These are phyloP conservation scores for Drosophila anceps DNA, from an alignment of 2,888 invertebrate species.

Conservation along the genomic window DNA sequence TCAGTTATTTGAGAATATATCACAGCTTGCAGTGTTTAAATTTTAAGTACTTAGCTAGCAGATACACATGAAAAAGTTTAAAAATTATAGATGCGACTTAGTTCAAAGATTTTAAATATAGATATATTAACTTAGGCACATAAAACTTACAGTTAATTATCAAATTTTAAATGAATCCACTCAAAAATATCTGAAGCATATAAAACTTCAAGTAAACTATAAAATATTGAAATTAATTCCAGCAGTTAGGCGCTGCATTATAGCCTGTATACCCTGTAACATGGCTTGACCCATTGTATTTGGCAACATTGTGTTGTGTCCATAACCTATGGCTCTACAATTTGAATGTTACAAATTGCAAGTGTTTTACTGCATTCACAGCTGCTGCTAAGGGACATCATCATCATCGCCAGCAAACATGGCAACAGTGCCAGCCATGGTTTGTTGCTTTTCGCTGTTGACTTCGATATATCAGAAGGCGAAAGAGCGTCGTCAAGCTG, in stretches of 20 bases:
- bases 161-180: not conserved
- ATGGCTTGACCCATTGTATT: not conserved
- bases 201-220: not conserved
- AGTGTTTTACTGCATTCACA: conserved; percentile 67
- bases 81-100: too few relatives aligned
- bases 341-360: conserved; percentile 53
- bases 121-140: not conserved
- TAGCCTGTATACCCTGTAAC: not conserved
- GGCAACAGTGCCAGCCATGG: conserved; percentile 9
- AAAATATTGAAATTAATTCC: not conserved
- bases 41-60: too few relatives aligned
- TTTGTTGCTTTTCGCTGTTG: conserved; percentile 33
- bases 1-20: too few relatives aligned
- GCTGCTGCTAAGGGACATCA: conserved; percentile 49
- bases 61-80: too few relatives aligned
- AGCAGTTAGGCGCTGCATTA: not conserved
- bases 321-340: conserved; percentile 24
- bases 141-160: not conserved
- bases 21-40: too few relatives aligned
- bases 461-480: conserved; percentile 67
- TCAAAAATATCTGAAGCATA: not conserved
- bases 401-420: conserved; percentile 6
- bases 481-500: conserved; percentile 66
- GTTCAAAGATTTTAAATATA: too few relatives aligned
- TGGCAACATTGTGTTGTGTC: conserved; percentile 44